These are phyloP conservation scores for Sympetrum striolatum DNA, from an alignment of 2,888 invertebrate species.

Conservation along the genomic window DNA sequence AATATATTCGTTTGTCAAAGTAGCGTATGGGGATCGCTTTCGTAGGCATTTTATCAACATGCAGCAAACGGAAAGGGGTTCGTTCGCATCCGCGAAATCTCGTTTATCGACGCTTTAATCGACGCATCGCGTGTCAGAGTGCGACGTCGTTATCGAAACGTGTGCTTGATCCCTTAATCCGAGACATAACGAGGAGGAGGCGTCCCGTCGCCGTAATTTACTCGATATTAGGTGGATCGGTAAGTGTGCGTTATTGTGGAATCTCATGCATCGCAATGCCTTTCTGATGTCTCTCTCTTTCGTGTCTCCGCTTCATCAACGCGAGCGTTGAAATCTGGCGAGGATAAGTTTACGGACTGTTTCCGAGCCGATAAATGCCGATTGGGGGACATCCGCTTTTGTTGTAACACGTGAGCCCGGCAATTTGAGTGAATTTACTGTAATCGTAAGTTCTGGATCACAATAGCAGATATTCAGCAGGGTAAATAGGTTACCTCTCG, in stretches of 20 bases:
- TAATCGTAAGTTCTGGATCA: too few relatives aligned
- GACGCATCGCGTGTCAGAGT: conserved; percentile 8
- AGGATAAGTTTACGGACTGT: not conserved
- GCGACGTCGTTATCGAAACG: conserved; percentile 3
- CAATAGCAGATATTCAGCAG: too few relatives aligned
- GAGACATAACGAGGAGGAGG: not conserved
- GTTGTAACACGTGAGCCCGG: too few relatives aligned
- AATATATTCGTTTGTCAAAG: not conserved
- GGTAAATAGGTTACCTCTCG: too few relatives aligned
- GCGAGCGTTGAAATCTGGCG: not conserved
- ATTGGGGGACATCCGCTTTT: too few relatives aligned
- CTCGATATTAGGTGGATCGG: not conserved
- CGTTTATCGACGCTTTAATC: conserved; percentile 17
- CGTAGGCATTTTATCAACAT: not conserved
- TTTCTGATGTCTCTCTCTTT: not conserved
- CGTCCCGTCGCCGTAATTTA: not conserved
- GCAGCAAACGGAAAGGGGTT: not conserved
- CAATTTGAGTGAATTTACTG: too few relatives aligned
- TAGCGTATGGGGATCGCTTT: not conserved
- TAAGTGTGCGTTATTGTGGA: not conserved
- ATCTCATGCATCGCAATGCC: not conserved
- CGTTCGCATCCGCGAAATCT: not conserved
- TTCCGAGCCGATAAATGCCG: too few relatives aligned
- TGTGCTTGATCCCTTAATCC: conserved; percentile 14
- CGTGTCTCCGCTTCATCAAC: not conserved